phyloP scores from a whole-genome alignment of 1,140 invertebrate species.

The Teleopsis dalmanni region DNA sequence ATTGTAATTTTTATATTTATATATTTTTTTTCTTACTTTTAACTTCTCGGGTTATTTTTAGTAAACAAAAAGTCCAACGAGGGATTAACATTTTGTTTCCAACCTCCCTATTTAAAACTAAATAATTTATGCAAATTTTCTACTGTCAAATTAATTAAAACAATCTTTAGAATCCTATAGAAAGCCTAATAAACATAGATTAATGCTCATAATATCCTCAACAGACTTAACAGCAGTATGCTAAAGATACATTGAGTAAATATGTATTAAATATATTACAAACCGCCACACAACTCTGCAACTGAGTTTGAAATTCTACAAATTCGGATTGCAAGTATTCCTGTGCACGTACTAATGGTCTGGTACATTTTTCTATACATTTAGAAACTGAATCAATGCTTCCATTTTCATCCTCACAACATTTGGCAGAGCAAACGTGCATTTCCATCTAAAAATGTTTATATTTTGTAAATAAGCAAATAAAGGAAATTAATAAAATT shows the following conservation, averaged over 20 bases:
- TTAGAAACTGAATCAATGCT: slow-evolving; percentile 68
- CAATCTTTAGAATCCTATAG: background rate
- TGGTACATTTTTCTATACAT: slow-evolving; percentile 75
- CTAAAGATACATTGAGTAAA: too few relatives aligned
- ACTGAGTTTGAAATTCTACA: slow-evolving; percentile 61
- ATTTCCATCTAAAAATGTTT: slow-evolving; percentile 54
- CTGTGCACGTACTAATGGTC: slow-evolving; percentile 65
- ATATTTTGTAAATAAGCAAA: background rate
- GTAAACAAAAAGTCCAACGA: too few relatives aligned
- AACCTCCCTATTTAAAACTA: too few relatives aligned
- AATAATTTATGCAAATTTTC: too few relatives aligned
- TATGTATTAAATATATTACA: too few relatives aligned
- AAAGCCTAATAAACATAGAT: background rate
- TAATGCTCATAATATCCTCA: background rate
- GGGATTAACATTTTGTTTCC: too few relatives aligned
- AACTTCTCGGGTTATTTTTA: too few relatives aligned
- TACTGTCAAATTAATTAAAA: background rate
- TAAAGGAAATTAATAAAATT: background rate
- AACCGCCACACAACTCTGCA: slow-evolving; percentile 77
- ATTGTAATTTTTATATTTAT: too few relatives aligned
- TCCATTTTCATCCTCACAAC: slow-evolving; percentile 67
- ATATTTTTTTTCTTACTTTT: too few relatives aligned
- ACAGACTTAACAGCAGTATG: too few relatives aligned
- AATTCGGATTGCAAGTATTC: slow-evolving; percentile 62
- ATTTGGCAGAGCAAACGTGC: slow-evolving; percentile 72